These are phyloP conservation scores for Fopius arisanus DNA, from an alignment of 1,140 invertebrate genomes.

Conservation along the genomic window DNA sequence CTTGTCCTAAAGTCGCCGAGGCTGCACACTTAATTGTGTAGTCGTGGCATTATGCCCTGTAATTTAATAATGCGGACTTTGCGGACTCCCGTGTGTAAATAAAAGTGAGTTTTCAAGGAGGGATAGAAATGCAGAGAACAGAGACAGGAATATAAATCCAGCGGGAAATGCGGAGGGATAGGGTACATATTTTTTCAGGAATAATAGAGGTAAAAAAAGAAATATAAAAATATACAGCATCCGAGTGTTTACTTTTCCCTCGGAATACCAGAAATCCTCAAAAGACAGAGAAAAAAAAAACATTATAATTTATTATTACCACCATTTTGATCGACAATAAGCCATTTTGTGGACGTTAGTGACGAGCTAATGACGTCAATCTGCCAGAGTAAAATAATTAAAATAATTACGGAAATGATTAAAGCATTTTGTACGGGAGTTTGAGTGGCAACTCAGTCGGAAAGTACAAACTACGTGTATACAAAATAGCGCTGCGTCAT, in stretches of 20 bases:
- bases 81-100: slow-evolving; percentile 30
- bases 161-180: not conserved
- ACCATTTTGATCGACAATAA: too few species aligned
- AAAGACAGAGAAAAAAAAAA: too few species aligned
- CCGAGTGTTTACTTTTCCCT: too few species aligned
- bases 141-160: not conserved
- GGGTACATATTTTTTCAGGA: not conserved
- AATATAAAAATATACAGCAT: not conserved
- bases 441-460: not conserved
- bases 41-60: slow-evolving; percentile 40
- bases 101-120: slow-evolving; percentile 30
- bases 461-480: not conserved
- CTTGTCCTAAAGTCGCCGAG: slow-evolving; percentile 9
- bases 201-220: not conserved
- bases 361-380: not conserved
- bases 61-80: slow-evolving; percentile 35
- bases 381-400: not conserved
- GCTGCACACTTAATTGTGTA: slow-evolving; percentile 38
- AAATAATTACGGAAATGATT: not conserved
- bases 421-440: not conserved
- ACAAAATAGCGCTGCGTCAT: slow-evolving; percentile 34
- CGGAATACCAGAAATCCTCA: too few species aligned
- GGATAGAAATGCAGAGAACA: slow-evolving; percentile 27
- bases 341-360: too few species aligned
- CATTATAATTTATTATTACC: too few species aligned